A percentile compares a stretch with the other conserved stretches of the same genome.
phyloP scores from a whole-genome alignment of 2,113 vertebrate species.

The Drymodes brunneopygia region DNA sequence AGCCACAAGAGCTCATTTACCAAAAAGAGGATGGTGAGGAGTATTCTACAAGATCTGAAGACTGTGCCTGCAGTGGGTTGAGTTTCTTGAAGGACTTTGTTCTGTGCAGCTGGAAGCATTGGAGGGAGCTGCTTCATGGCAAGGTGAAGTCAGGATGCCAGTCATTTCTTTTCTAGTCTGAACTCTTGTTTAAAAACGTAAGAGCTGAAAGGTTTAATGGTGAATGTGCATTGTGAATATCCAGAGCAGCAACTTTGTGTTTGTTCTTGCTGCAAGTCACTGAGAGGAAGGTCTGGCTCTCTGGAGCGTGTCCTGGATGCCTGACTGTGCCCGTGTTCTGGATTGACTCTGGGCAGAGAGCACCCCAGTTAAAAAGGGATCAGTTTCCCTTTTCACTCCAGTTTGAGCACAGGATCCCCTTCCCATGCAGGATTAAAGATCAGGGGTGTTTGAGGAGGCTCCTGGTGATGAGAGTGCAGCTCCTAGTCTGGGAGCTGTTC shows the following conservation, averaged over 20 bases:
- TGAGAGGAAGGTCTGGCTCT: not conserved
- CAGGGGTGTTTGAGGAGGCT: not conserved
- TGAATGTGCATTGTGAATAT: not conserved
- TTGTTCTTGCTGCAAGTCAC: not conserved
- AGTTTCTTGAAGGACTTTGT: not conserved
- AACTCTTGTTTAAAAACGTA: not conserved
- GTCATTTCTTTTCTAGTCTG: not conserved
- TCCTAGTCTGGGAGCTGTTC: not conserved
- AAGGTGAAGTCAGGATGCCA: not conserved
- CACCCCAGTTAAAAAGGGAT: not conserved
- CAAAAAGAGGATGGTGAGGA: not conserved
- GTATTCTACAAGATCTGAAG: not conserved
- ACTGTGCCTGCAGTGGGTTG: not conserved
- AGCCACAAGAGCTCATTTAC: not conserved
- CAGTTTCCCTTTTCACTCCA: not conserved
- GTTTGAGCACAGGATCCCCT: not conserved
- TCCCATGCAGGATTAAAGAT: not conserved
- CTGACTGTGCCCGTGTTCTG: not conserved
- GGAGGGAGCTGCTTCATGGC: not conserved
- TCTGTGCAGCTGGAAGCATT: not conserved
- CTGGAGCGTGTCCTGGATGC: not conserved
- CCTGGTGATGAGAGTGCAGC: not conserved
- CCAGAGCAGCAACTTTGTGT: not conserved
- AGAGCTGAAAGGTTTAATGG: not conserved
- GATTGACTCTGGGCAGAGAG: not conserved